Base-by-base conservation (phyloP, 2,113 vertebrate species). In the Tragelaphus strepsiceros region DNA sequence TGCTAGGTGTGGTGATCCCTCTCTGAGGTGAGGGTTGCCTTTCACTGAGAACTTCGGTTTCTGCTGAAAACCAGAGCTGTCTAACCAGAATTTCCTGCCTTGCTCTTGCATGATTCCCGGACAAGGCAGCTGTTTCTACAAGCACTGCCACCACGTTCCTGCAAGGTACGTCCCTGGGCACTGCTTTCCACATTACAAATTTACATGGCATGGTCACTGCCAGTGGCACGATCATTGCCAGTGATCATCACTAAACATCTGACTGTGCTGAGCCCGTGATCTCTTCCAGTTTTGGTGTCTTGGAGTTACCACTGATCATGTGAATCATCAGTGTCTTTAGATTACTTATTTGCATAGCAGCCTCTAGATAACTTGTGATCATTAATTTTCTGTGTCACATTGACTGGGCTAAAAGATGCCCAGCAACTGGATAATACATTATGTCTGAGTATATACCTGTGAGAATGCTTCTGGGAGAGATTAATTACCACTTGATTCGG, bases 121-220 rank as follows among this genome's bases (percentile, higher is more conserved):
- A 54, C 46, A 35, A 32, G 39, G 30, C 39, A 53, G 11, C 7
- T 74, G 5, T 54, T 10, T 35, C 39, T 3, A 30, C 1, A 78
- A 32, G 4, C 22, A 4, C 22, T 28, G 6, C 21, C 56, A 16
- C 14, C 2, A 7, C 2, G 0, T 6, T 14, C 14, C 35, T 56
- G 26, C 10, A 26, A 32, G 32, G 51, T 8, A 9, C 0, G 11
- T 16, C 7, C 19, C 26, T 8, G 4, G 6, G 61, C 22, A 14
- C 6, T 59, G 21, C 2, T 12, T 21, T 26, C 28, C 21, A 3
- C 13, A 53, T 12, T 54, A 13, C 7, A 22, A 83, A 78, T 12
- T 8, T 32, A 35, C 6, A 77, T n/a, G 12, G 6, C 39, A 4
- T 1, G 1, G 30, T 15, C 21, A 3, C 13, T n/a, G 43, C 43